phyloP scores from a whole-genome alignment of 2,888 invertebrate species.

The Phalangium opilio region DNA sequence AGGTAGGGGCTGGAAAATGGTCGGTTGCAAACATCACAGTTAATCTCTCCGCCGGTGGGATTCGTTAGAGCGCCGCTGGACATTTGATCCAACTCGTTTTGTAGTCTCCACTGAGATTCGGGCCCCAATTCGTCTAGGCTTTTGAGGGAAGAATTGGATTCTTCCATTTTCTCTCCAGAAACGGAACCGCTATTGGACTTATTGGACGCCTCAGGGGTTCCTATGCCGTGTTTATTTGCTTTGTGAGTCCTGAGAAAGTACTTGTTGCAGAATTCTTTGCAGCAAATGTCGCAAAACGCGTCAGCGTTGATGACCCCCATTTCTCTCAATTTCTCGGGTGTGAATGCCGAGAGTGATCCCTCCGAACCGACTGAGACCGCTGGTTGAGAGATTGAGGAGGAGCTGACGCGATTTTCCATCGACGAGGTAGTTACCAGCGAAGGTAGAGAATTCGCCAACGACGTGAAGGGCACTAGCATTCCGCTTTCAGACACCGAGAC shows the following conservation, averaged over 20 bases:
- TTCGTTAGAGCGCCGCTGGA: no score
- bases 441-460: no score
- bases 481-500: not conserved
- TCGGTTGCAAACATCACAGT: conserved; percentile 31
- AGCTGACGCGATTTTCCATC: conserved; percentile 4
- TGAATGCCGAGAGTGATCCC: conserved; percentile 33
- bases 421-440: no score
- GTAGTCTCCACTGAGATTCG: no score
- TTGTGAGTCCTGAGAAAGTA: conserved; percentile 38
- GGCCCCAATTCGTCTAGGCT: no score
- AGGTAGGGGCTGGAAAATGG: conserved; percentile 32
- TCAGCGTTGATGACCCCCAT: conserved; percentile 50
- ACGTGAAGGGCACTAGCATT: no score
- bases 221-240: conserved; percentile 36
- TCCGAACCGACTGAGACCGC: not conserved
- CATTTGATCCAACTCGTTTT: no score
- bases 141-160: no score
- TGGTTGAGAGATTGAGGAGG: not conserved
- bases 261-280: conserved; percentile 38
- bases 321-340: conserved; percentile 53
- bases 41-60: conserved; percentile 20
- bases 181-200: no score
- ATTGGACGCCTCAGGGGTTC: conserved; percentile 10
- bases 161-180: no score
- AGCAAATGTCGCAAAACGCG: conserved; percentile 37